phyloP scores from a whole-genome alignment of 2,888 invertebrate species.

The Protonemura montana region DNA sequence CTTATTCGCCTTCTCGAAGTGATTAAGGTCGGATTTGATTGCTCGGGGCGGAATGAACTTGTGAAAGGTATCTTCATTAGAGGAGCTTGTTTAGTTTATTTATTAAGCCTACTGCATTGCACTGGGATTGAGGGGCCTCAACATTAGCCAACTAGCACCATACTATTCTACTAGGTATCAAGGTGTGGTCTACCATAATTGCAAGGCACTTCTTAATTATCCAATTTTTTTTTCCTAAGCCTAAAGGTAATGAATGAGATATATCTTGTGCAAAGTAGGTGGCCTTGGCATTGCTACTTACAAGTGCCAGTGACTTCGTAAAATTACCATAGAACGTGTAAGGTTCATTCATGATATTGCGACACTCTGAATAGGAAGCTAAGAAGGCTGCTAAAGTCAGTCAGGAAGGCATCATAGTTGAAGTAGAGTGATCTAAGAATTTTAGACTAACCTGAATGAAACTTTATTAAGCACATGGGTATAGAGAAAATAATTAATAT shows the following conservation, averaged over 20 bases:
- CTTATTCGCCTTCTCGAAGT: neutral
- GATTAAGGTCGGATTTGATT: neutral
- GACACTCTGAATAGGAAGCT: neutral
- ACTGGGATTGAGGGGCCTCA: neutral
- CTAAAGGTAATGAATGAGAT: neutral
- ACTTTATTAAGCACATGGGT: neutral
- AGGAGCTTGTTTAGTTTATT: neutral
- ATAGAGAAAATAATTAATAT: neutral
- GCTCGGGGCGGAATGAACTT: neutral
- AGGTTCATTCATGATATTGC: neutral
- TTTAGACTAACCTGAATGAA: neutral
- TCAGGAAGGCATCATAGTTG: neutral
- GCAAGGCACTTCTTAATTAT: neutral
- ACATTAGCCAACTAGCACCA: neutral
- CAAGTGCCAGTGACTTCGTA: neutral
- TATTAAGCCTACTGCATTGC: neutral
- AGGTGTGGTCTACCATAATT: neutral
- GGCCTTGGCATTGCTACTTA: neutral
- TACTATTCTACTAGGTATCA: neutral
- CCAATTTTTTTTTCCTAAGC: neutral
- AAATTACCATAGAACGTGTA: neutral
- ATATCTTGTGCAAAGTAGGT: neutral
- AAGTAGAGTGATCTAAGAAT: constrained; percentile 5
- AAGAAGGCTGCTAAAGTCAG: neutral
- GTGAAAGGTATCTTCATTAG: constrained; percentile 7